Evolutionary conservation across 2,113 vertebrate species (phyloP), one percentile per base, ranked within the genome.

Genomic region (Heterocephalus glaber): DNA sequence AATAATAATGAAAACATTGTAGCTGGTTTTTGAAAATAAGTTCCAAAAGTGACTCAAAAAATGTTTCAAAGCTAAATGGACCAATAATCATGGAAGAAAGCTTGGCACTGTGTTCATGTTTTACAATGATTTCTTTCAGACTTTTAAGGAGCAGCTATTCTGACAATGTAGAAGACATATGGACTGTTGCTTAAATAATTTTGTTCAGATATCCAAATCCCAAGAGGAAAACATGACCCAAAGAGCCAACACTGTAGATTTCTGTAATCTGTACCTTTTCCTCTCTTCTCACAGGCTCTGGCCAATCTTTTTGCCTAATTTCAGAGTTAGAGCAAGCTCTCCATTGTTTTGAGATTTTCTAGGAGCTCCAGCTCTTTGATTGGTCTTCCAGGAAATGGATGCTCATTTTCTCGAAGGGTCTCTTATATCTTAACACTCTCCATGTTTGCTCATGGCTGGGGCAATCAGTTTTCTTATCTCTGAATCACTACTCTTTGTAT

Each of bases 31-130:
- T 76, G 44, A 28, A 30, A 63, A 1, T 28, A 49, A 68, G 35
- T 90, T 82, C 90, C 76, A 66, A 52, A 86, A 79, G 26, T 38
- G 86, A 86, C 24, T 90, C 30, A 68, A 76, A 47, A 56, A 87
- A 86, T 83, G 79, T 52, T 6, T 7, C 68, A 72, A 83, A 49
- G 54, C 47, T n/a, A 49, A 80, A 19, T 35, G 28, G 28, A 83
- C 47, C 58, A 65, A 28, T 65, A 26, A 30, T 66, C 24, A n/a
- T 9, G 9, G 22, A 41, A 84, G 68, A 79, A 84, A 60, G 35
- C 33, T 87, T 63, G 61, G 20, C 70, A 44, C 4, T 54, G 13
- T 38, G 2, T 14, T 22, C 41, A 9, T 38, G 33, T 35, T 84
- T 83, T 26, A 58, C 28, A 63, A 54, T 80, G 11, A 77, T 16